Base-by-base conservation (phyloP, 1,140 invertebrate species). In the Copidosoma floridanum region DNA sequence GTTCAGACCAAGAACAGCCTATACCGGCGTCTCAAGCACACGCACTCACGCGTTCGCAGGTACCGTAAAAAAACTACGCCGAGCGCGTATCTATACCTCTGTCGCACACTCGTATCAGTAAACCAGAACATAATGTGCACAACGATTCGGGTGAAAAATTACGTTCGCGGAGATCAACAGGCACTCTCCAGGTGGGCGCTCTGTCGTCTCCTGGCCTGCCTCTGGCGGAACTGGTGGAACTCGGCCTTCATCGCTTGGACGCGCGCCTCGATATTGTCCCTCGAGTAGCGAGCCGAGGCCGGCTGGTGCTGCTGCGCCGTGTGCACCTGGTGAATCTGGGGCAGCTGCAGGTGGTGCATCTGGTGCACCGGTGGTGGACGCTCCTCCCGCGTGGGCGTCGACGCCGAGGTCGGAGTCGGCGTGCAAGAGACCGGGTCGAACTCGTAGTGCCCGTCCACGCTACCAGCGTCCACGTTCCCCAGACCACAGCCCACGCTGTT, bases 171-270 rank as follows among this genome's bases (percentile, higher is more conserved):
- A 4, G 40, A n/a, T 84, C 77, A 92, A 81, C 89, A 91, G 65
- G 85, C 88, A 77, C 89, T 91, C 75, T 91, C 89, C 53, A 91
- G 76, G 71, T 90, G 88, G 8, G 81, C 81, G 73, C 86, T 85
- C 66, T 85, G 81, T 61, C 85, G 78, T 46, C 88, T 80, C 74
- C 87, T 84, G 43, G 91, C 92, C 75, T 95, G 93, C 37, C 92
- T 83, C 69, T 93, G 89, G 53, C 93, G 85, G 79, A 95, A 97
- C 73, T 94, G 89, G 73, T 95, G 88, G 78, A 96, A 98, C 77
- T 97, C 94, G 74, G 95, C 92, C 68, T 95, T 94, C 89, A 97
- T 94, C 27, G 93, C 93, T 66, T 94, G 90, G 53, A 97, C 92
- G 48, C 95, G 83, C 3, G 93, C 91, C 71, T 94, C 92, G 65